Conservation (phyloP, 2,888 invertebrate genomes). For the Drosophila siamana region DNA sequence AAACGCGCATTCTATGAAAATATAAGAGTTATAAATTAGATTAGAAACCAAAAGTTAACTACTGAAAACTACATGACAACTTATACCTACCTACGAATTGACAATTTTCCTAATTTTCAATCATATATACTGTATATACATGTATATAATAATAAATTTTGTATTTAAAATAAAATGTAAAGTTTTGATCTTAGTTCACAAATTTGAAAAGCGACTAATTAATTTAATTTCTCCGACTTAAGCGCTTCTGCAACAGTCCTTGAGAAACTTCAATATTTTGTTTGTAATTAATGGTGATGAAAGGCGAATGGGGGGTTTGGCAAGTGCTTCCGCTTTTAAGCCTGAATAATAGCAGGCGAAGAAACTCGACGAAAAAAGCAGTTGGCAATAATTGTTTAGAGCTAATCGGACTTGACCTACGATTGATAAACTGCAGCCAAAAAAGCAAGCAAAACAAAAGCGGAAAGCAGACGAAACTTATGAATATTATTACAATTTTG, state of each 20-base stretch:
- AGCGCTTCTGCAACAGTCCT: background rate
- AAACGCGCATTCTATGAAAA: too few relatives aligned
- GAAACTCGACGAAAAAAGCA: conserved; percentile 11
- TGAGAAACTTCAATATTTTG: conserved; percentile 9
- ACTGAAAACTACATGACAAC: too few relatives aligned
- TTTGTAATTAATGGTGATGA: conserved; percentile 13
- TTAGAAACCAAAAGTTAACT: too few relatives aligned
- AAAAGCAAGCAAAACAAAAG: conserved; percentile 4
- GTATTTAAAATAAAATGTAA: too few relatives aligned
- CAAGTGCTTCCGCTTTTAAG: conserved; percentile 24
- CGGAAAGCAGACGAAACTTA: conserved; percentile 30
- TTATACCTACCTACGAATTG: too few relatives aligned
- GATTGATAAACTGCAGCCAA: conserved; percentile 46
- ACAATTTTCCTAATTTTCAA: too few relatives aligned
- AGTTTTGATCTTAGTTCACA: background rate
- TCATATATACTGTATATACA: too few relatives aligned
- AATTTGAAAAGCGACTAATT: background rate
- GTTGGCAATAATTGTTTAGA: conserved; percentile 34
- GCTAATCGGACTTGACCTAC: conserved; percentile 54
- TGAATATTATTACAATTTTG: conserved; percentile 83
- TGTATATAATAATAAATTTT: too few relatives aligned
- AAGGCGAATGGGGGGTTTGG: background rate
- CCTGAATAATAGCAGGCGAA: background rate
- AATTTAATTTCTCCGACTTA: background rate
- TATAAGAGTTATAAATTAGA: too few relatives aligned